A percentile compares a stretch with the other conserved stretches of the same genome.
These are phyloP conservation scores for Hirtodrosophila confusa DNA, from an alignment of 2,888 invertebrate species.

Conservation along the genomic window DNA sequence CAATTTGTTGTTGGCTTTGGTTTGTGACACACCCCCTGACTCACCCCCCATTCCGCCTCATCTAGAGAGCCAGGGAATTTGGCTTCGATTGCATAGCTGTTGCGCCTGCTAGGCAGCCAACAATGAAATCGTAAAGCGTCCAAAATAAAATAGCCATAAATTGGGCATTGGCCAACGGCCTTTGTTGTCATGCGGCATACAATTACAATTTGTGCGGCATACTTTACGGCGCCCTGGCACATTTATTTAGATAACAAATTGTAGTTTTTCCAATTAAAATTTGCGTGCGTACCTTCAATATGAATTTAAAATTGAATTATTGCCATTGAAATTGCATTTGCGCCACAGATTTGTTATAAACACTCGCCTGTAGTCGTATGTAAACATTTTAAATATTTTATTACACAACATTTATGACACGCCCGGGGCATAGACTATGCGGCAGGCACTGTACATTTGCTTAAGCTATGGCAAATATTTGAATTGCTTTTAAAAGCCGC, in stretches of 20 bases:
- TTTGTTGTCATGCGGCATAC: constrained; percentile 52
- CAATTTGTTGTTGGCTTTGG: constrained; percentile 40
- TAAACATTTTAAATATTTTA: constrained; percentile 42
- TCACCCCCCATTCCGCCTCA: constrained; percentile 5
- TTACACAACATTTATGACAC: constrained; percentile 43
- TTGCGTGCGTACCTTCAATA: constrained; percentile 39
- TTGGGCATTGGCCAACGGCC: constrained; percentile 52
- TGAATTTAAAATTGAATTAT: constrained; percentile 52
- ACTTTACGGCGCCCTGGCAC: constrained; percentile 52
- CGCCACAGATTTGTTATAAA: constrained; percentile 40
- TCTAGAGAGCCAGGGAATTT: constrained; percentile 54
- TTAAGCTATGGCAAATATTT: constrained; percentile 45
- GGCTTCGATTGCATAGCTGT: constrained; percentile 56
- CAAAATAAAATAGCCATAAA: constrained; percentile 67
- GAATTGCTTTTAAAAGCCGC: constrained; percentile 26
- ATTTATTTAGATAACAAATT: constrained; percentile 75
- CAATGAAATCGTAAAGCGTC: constrained; percentile 55
- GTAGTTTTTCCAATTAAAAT: constrained; percentile 73
- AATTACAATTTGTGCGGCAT: constrained; percentile 52
- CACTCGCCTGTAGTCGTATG: constrained; percentile 4
- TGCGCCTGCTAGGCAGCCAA: constrained; percentile 26
- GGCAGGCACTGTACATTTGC: constrained; percentile 40
- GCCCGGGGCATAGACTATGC: constrained; percentile 30
- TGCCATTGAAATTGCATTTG: constrained; percentile 55
- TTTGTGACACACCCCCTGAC: constrained; percentile 10